Evolutionary conservation across 2,797 vertebrate species (phyloP), one percentile per base, ranked within the genome.

Genomic region (Cyclura pinguis): DNA sequence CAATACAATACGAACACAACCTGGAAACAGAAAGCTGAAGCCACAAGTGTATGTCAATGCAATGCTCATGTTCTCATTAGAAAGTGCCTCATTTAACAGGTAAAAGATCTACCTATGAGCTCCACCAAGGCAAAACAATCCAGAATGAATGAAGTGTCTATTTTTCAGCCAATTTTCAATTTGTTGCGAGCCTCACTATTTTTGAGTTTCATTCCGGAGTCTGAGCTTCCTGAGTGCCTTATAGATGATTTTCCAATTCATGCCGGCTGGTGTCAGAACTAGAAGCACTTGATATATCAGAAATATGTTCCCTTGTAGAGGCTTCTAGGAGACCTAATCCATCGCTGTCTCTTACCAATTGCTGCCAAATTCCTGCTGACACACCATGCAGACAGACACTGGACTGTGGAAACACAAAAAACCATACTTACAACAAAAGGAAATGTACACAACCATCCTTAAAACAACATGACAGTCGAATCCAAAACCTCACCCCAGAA

Each of bases 181-280:
- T 82, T 76, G 86, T 78, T 84, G 77, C n/a, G 42, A 47, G 77
- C 64, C 55, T 62, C 5, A 2, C 9, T 3, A 47, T 24, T 57
- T 52, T 62, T 62, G 29, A 74, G 32, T 85, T 86, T 91, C 42
- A 76, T 80, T 74, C 77, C 42, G 10, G 59, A 74, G 13, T 47
- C 73, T 9, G 57, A 86, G 78, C 42, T 88, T 81, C 76, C 27
- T 27, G n/a, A 32, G 64, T 20, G 1, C 0, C 67, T 91, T 88
- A 86, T 10, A 82, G 78, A 86, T 76, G 87, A 82, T 82, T 91
- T 57, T 83, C 69, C 69, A 86, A 69, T 86, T 64, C 47, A 12
- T 57, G 57, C 42, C 50, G 57, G 78, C 84, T 86, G 57, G 84
- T 55, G 35, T 67, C 80, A 82, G 69, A 82, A 42, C 72, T 47